Evolutionary conservation across 2,797 vertebrate species (phyloP).

Genomic region (Arctocebus calabarensis): DNA sequence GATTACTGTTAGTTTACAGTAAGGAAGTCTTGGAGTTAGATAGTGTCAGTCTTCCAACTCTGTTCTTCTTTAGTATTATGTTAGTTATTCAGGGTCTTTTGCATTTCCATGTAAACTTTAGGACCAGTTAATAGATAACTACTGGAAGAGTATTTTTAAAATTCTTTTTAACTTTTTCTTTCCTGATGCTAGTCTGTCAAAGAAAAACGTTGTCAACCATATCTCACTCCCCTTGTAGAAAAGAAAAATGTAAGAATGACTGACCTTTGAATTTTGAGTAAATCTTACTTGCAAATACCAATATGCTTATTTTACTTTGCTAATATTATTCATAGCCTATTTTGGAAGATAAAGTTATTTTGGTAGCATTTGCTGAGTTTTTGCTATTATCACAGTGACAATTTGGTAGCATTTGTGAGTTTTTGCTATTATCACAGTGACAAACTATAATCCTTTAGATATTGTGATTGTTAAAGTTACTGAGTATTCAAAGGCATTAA

Average conservation of each 20-base stretch:
- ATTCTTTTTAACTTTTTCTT: slow-evolving; percentile 33
- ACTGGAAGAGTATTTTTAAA: not conserved
- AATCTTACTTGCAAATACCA: slow-evolving; percentile 55
- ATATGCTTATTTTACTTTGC: slow-evolving; percentile 45
- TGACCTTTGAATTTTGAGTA: slow-evolving; percentile 52
- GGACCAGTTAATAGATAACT: not conserved
- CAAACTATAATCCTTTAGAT: slow-evolving; percentile 47
- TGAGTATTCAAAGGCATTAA: not conserved
- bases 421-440: slow-evolving; percentile 29
- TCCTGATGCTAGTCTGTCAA: slow-evolving; percentile 17
- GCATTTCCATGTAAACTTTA: not conserved
- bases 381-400: slow-evolving; percentile 3
- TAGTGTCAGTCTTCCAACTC: not conserved
- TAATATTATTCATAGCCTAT: slow-evolving; percentile 31
- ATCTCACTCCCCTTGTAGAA: slow-evolving; percentile 9
- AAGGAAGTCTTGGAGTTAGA: not conserved
- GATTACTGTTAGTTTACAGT: not conserved
- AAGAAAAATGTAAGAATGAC: not conserved
- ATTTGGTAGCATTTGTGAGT: slow-evolving; percentile 21
- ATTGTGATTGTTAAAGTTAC: not conserved
- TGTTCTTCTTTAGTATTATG: not conserved
- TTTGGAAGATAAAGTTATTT: slow-evolving; percentile 31
- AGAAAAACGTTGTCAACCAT: slow-evolving; percentile 32
- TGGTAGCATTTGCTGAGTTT: slow-evolving; percentile 30
- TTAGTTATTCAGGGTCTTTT: not conserved